A percentile compares a stretch with the other conserved stretches of the same genome.
Conservation (phyloP, 2,888 invertebrate species). For the Phaonia tiefii region DNA sequence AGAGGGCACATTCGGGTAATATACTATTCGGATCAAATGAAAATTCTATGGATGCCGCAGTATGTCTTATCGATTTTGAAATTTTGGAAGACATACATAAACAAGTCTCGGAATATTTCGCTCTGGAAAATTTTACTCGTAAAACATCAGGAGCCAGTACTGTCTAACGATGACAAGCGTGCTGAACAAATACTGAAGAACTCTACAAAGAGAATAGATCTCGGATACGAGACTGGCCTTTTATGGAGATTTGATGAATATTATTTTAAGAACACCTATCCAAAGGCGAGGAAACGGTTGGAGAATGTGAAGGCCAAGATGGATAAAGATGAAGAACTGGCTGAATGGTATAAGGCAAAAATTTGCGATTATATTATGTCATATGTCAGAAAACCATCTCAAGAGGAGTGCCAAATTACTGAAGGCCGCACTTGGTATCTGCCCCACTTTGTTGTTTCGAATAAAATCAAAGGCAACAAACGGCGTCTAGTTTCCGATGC, state of each 20-base stretch:
- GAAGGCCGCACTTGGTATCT: constrained; percentile 14
- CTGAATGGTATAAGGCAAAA: constrained; percentile 14
- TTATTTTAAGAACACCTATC: constrained; percentile 23
- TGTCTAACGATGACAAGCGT: constrained; percentile 30
- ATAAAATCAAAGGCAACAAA: constrained; percentile 45
- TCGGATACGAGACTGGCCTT: constrained; percentile 29
- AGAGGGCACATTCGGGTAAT: constrained; percentile 26
- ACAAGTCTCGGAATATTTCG: constrained; percentile 41
- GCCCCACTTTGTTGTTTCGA: constrained; percentile 44
- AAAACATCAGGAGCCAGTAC: neutral
- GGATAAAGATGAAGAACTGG: constrained; percentile 22
- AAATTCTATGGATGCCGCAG: constrained; percentile 7
- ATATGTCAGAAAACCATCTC: constrained; percentile 4
- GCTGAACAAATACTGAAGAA: constrained; percentile 31
- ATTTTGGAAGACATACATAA: constrained; percentile 26
- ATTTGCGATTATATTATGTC: constrained; percentile 31
- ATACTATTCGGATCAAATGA: constrained; percentile 44
- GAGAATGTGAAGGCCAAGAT: constrained; percentile 40
- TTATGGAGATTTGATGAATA: constrained; percentile 31
- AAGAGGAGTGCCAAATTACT: constrained; percentile 18
- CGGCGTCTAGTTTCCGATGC: constrained; percentile 36
- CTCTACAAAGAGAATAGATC: constrained; percentile 20
- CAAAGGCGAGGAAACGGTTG: constrained; percentile 45
- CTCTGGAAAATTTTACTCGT: constrained; percentile 33
- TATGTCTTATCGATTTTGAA: constrained; percentile 26